Evolutionary conservation across 2,888 invertebrate genomes (phyloP).

Genomic region (Pristionchus entomophagus): DNA sequence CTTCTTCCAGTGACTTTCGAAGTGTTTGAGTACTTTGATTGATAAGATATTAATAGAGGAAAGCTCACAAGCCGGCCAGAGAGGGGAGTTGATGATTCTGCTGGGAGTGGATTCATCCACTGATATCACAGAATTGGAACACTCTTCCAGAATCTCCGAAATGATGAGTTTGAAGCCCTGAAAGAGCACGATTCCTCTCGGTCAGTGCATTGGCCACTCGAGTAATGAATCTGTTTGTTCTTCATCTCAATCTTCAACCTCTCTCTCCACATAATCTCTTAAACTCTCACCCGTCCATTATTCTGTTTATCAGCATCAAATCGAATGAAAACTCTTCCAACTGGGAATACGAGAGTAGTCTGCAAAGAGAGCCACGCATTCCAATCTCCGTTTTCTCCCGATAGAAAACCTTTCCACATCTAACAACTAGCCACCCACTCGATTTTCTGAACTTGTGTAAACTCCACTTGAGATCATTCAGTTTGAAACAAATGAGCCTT

Average conservation of each 20-base stretch:
- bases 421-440: slow-evolving; percentile 21
- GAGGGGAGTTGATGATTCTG: slow-evolving; percentile 62
- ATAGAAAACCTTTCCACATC: neutral
- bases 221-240: slow-evolving; percentile 9
- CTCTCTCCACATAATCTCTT: neutral
- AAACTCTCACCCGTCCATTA: neutral
- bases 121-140: slow-evolving; percentile 59
- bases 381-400: slow-evolving; percentile 5
- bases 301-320: slow-evolving; percentile 45
- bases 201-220: neutral
- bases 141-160: slow-evolving; percentile 65
- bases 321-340: slow-evolving; percentile 57
- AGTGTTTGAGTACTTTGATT: neutral
- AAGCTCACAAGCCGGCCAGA: slow-evolving; percentile 63
- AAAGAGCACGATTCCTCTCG: neutral
- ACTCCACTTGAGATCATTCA: neutral
- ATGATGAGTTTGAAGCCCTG: slow-evolving; percentile 67
- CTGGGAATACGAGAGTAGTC: slow-evolving; percentile 17
- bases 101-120: slow-evolving; percentile 32
- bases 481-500: neutral
- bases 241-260: neutral
- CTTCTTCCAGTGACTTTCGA: neutral
- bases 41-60: neutral
- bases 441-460: neutral
- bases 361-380: slow-evolving; percentile 24